A percentile compares a stretch with the other conserved stretches of the same genome.
Conservation (phyloP, 1,140 invertebrate species). For the Macrobrachium rosenbergii region DNA sequence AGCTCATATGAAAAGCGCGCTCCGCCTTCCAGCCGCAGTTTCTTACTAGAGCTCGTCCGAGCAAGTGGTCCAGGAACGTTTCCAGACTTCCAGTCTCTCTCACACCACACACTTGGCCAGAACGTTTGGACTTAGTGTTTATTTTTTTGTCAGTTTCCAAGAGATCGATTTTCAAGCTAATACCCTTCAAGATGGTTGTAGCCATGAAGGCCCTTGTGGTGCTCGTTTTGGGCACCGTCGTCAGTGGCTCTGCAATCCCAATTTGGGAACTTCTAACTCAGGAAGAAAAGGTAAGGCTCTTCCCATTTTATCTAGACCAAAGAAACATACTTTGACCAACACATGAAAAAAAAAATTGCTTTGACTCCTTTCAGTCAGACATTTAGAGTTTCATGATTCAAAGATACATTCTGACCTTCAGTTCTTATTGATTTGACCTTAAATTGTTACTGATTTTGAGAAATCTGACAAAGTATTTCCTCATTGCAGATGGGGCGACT, state of each 20-base stretch:
- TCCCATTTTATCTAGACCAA: too few relatives aligned
- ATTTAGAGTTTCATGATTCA: too few relatives aligned
- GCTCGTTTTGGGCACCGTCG: conserved; percentile 7
- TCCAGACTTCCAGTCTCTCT: background rate
- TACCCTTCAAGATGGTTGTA: conserved; percentile 7
- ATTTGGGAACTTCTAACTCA: conserved; percentile 48
- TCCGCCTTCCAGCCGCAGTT: conserved; percentile 24
- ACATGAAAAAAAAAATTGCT: background rate
- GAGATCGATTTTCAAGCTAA: background rate
- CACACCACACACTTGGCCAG: too few relatives aligned
- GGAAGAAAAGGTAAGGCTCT: conserved; percentile 38
- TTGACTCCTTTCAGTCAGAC: background rate
- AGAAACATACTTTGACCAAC: background rate
- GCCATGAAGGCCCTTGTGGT: conserved; percentile 22
- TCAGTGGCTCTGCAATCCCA: conserved; percentile 23
- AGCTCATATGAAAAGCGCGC: conserved; percentile 25
- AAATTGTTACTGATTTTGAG: background rate
- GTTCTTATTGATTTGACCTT: background rate
- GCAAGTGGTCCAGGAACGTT: background rate
- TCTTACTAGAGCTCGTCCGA: conserved; percentile 25
- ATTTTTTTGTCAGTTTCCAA: too few relatives aligned
- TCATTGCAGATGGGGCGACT: conserved; percentile 45
- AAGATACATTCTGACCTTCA: too few relatives aligned
- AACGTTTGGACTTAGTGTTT: too few relatives aligned
- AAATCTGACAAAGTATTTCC: background rate